Evolutionary conservation across 2,888 invertebrate genomes (phyloP).

Genomic region (Lasioglossum leucozonium): DNA sequence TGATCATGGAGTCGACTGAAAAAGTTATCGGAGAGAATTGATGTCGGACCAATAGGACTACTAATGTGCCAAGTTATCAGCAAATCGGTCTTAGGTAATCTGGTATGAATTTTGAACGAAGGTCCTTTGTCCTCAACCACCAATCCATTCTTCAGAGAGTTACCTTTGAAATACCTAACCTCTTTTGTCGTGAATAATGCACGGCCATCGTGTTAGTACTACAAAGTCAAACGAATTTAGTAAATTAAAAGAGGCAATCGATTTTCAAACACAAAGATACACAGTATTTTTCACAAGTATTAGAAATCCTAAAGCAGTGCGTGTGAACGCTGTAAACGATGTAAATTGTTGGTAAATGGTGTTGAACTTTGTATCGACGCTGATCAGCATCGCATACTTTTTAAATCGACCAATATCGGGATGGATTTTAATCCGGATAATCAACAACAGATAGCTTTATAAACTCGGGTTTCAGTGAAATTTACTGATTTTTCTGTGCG

Average conservation of each 20-base stretch:
- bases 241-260: too few relatives aligned
- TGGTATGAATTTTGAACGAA: not conserved
- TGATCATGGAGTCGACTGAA: not conserved
- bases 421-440: too few relatives aligned
- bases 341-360: not conserved
- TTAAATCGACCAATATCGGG: not conserved
- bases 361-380: not conserved
- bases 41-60: not conserved
- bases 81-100: not conserved
- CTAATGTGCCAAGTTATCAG: too few relatives aligned
- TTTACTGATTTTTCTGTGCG: too few relatives aligned
- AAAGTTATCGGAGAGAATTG: not conserved
- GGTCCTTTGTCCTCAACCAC: not conserved
- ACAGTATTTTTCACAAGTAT: not conserved
- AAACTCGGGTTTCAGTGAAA: not conserved
- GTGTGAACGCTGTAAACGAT: too few relatives aligned
- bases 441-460: not conserved
- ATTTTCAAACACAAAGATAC: too few relatives aligned
- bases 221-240: not conserved
- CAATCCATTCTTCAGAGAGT: constrained; percentile 1
- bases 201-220: not conserved
- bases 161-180: not conserved
- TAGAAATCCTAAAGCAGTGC: not conserved
- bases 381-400: not conserved
- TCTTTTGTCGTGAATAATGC: not conserved